Evolutionary conservation across 2,888 invertebrate genomes (phyloP), one percentile per base, ranked within the genome.

Genomic region (Agrochola lychnidis): DNA sequence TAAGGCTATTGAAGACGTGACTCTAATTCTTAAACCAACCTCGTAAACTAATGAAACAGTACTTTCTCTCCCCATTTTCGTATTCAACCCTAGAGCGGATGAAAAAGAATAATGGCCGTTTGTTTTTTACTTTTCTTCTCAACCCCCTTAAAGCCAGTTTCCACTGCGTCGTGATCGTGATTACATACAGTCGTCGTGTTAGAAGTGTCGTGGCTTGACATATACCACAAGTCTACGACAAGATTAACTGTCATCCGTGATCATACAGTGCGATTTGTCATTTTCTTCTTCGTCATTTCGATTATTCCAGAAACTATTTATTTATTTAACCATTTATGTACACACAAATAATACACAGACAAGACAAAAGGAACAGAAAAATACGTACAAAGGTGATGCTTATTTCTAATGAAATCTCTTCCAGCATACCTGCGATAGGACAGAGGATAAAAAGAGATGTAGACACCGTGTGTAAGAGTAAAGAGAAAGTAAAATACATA

Each of bases 71-170:
- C 42, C n/a, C 61, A 53, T 78, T 75, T 74, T 62, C 36, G 57
- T 70, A 76, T 78, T 79, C 78, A 80, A 77, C 78, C 72, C 70
- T 71, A 67, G 45, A 79, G 66, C 53, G 74, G 76, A 45, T 61
- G 63, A 63, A 73, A 77, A 78, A 78, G 64, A 85, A 82, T 70
- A 83, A 88, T 73, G 77, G 63, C 45, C 48, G 62, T 42, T 80
- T 86, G 73, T 73, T 83, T 83, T 81, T 76, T 75, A 10, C 30
- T 72, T 70, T 75, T 75, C 59, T 67, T 70, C 14, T 51, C 14
- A 48, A 53, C 48, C 63, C 66, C 42, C 10, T 64, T 36, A 45
- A 22, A 45, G 81, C 2, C 51, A n/a, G 73, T 51, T 73, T 57
- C 22, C 51, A 81, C 57, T 78, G 42, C 14, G 36, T 4, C 36